A percentile compares a stretch with the other conserved stretches of the same genome.
phyloP scores from a whole-genome alignment of 1,140 invertebrate species.

The Drosophila burlai region DNA sequence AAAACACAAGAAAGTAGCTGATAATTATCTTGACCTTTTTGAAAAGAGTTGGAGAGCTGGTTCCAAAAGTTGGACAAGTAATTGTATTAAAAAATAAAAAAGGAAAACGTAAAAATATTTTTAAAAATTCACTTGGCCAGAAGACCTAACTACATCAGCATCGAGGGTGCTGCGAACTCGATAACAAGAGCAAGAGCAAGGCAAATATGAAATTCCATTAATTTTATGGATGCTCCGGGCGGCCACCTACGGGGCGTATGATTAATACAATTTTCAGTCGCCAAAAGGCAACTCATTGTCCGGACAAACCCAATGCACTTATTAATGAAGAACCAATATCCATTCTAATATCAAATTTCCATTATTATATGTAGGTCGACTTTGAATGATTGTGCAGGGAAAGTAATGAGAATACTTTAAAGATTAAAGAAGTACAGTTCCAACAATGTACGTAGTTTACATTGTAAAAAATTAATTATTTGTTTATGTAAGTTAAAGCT shows the following conservation, averaged over 20 bases:
- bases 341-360: constrained; percentile 6
- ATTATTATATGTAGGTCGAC: neutral
- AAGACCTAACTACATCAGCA: constrained; percentile 39
- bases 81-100: constrained; percentile 68
- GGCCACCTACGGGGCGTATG: constrained; percentile 48
- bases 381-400: no score
- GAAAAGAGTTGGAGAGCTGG: neutral
- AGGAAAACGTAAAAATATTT: neutral
- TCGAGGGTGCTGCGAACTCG: constrained; percentile 31
- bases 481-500: neutral
- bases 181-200: constrained; percentile 54
- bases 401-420: neutral
- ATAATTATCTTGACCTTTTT: neutral
- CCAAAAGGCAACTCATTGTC: constrained; percentile 10
- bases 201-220: constrained; percentile 79
- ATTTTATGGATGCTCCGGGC: constrained; percentile 59
- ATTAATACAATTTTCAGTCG: constrained; percentile 60
- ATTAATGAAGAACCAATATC: constrained; percentile 38
- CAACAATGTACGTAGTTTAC: neutral
- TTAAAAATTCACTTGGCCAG: constrained; percentile 2
- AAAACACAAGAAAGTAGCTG: neutral
- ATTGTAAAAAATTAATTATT: neutral
- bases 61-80: constrained; percentile 63
- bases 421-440: neutral
- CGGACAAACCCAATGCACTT: constrained; percentile 29